Evolutionary conservation across 1,140 invertebrate species (phyloP), one percentile per base, ranked within the genome.

Genomic region (Penaeus japonicus): DNA sequence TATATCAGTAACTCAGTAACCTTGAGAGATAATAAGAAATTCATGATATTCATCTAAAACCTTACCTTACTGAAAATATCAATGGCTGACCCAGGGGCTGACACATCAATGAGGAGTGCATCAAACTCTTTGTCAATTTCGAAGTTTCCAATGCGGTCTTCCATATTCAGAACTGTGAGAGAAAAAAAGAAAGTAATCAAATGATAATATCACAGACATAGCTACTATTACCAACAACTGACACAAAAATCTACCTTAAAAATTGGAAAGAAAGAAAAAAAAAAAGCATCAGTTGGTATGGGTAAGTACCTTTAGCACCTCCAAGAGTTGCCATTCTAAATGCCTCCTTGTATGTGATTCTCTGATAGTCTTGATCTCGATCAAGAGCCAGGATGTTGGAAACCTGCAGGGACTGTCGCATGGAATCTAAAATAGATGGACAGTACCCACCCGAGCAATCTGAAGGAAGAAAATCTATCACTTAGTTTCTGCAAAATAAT

Each of bases 321-420:
- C 97, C 97, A 57, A 97, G 92, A 15, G 97, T 98, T 27, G 97
- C 97, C 80, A 98, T 93, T 92, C 95, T 95, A 91, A 98, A 96
- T 0, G 95, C 96, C 91, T 98, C 96, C 89, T 94, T 94, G 92
- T 96, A 97, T 88, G 94, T 94, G 2, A 98, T 90, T 10, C 95
- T 93, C 77, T 92, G 90, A 91, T 95, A 94, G 87, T 91, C 54
- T 59, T 80, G 82, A 89, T 93, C 85, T 91, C 93, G 89, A 87
- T 92, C 88, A 89, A 95, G 92, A 90, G 93, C 93, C 10, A 96
- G 90, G 91, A 95, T 94, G 89, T 94, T 95, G 0, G 97, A 97
- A 10, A 95, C 94, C 91, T 95, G 94, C 90, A 98, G 93, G 7
- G 96, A 93, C 10, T 94, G 93, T 89, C 95, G 93, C 92, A 98